Evolutionary conservation across 2,113 vertebrate genomes (phyloP).

Genomic region (Semnornis frantzii): DNA sequence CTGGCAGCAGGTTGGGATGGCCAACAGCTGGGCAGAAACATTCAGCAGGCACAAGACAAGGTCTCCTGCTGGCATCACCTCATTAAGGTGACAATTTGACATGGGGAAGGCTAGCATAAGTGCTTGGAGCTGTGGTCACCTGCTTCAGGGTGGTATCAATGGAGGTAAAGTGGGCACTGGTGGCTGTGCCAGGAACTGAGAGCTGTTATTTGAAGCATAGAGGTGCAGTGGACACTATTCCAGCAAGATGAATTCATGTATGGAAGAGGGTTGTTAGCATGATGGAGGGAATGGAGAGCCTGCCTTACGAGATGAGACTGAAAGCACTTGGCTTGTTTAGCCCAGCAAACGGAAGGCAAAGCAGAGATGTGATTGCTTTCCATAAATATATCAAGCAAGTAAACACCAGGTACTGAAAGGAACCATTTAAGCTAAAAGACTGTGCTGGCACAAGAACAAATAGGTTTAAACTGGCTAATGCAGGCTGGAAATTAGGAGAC

Average conservation of each 20-base stretch:
- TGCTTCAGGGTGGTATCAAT: rapidly evolving
- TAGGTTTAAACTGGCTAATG: slow-evolving; percentile 34
- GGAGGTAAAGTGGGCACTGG: background rate
- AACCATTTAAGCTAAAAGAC: slow-evolving; percentile 50
- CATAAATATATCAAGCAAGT: slow-evolving; percentile 46
- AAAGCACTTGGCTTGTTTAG: slow-evolving; percentile 36
- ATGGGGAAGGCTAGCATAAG: rapidly evolving
- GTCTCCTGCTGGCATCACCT: background rate
- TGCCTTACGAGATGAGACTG: background rate
- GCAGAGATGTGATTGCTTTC: slow-evolving; percentile 7
- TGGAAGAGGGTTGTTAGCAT: background rate
- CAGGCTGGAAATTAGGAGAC: slow-evolving; percentile 38
- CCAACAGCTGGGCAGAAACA: rapidly evolving
- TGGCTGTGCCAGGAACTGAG: background rate
- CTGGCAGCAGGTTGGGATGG: rapidly evolving
- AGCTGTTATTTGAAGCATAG: background rate
- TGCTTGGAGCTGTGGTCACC: rapidly evolving
- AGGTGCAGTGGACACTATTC: rapidly evolving
- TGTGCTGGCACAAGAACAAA: slow-evolving; percentile 38
- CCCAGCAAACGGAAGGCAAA: background rate
- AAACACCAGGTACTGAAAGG: slow-evolving; percentile 54
- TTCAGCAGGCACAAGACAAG: background rate
- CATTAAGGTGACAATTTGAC: background rate
- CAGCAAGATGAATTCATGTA: background rate
- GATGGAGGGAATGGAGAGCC: background rate